Percentiles rank a stretch among this genome's conserved stretches.
Conservation (phyloP, 2,797 vertebrate genomes). For the Limnodromus scolopaceus region DNA sequence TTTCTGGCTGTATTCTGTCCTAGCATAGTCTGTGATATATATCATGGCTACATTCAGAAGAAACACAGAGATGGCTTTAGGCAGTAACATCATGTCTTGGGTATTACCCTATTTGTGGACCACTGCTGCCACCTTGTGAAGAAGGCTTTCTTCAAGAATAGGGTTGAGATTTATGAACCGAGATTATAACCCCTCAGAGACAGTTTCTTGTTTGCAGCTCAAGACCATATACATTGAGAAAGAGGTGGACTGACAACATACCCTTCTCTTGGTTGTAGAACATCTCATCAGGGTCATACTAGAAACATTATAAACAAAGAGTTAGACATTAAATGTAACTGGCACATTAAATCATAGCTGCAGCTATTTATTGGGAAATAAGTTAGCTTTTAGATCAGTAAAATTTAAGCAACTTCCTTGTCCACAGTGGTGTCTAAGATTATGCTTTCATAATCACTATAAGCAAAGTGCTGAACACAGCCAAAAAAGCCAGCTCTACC, state of each 20-base stretch:
- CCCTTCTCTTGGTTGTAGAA: not conserved
- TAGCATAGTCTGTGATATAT: not conserved
- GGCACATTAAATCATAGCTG: not conserved
- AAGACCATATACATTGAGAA: not conserved
- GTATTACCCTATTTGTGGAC: not conserved
- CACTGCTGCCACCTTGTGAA: not conserved
- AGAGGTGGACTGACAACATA: not conserved
- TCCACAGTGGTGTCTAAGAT: rapidly evolving
- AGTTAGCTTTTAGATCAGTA: not conserved
- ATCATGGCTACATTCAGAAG: not conserved
- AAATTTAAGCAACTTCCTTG: not conserved
- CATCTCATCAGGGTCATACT: not conserved
- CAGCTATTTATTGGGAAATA: not conserved
- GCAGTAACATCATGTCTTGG: not conserved
- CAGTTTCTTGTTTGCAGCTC: not conserved
- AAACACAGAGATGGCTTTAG: not conserved
- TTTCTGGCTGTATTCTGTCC: not conserved
- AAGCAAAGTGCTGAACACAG: not conserved
- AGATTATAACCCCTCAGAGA: not conserved
- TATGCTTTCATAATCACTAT: not conserved
- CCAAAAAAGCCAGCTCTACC: not conserved
- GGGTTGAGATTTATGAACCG: not conserved
- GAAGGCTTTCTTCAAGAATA: not conserved
- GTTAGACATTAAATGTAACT: not conserved
- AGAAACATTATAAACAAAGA: not conserved